Evolutionary conservation across 1,140 invertebrate species (phyloP).

Genomic region (Cecropterus lyciades): DNA sequence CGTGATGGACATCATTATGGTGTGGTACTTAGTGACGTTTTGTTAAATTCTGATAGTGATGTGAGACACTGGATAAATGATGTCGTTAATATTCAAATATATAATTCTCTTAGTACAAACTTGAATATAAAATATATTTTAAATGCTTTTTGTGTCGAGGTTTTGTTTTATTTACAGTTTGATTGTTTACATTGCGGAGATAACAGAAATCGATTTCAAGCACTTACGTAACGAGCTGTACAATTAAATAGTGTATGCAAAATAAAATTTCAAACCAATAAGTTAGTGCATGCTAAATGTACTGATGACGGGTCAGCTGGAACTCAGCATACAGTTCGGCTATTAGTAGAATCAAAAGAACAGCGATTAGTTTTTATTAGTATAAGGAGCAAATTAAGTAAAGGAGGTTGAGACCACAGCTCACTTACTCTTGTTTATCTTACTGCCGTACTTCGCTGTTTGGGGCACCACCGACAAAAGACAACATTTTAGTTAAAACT

Average conservation of each 20-base stretch:
- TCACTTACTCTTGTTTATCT: slow-evolving; percentile 84
- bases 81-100: too few relatives aligned
- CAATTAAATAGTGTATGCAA: slow-evolving; percentile 38
- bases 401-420: slow-evolving; percentile 85
- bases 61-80: too few relatives aligned
- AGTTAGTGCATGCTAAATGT: slow-evolving; percentile 68
- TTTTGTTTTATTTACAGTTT: not conserved
- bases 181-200: not conserved
- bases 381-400: slow-evolving; percentile 73
- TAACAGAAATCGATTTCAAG: slow-evolving; percentile 25
- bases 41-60: too few relatives aligned
- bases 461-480: slow-evolving; percentile 85
- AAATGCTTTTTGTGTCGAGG: not conserved
- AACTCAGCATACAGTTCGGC: slow-evolving; percentile 57
- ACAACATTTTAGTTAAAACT: slow-evolving; percentile 80
- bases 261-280: slow-evolving; percentile 53
- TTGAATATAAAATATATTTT: too few relatives aligned
- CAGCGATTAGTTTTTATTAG: slow-evolving; percentile 81
- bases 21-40: too few relatives aligned
- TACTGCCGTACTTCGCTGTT: slow-evolving; percentile 83
- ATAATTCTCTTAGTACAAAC: too few relatives aligned
- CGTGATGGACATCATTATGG: too few relatives aligned
- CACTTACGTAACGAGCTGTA: not conserved
- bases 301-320: slow-evolving; percentile 57
- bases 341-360: slow-evolving; percentile 72